Conservation (phyloP, 2,797 vertebrate genomes). For the Sciurus vulgaris region DNA sequence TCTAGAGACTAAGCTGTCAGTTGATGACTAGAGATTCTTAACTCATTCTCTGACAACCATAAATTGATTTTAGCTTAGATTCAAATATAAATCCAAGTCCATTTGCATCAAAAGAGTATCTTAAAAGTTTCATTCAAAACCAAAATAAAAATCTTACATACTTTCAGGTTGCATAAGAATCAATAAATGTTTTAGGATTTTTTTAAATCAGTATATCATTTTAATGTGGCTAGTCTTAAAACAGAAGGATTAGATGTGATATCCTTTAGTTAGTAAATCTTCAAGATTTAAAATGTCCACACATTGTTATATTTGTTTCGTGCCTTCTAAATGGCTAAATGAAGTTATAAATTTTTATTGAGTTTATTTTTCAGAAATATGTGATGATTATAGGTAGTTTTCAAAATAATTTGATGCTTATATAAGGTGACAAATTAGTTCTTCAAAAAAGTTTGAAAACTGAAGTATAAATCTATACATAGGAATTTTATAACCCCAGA, state of each 20-base stretch:
- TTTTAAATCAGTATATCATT: neutral
- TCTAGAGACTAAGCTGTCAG: neutral
- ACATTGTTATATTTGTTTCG: neutral
- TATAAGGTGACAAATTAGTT: neutral
- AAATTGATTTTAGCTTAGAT: constrained; percentile 74
- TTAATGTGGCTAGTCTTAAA: neutral
- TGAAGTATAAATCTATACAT: constrained; percentile 69
- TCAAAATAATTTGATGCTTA: constrained; percentile 2
- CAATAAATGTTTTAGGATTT: neutral
- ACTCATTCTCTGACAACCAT: constrained; percentile 57
- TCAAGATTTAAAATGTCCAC: constrained; percentile 6
- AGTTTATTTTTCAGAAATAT: constrained; percentile 26
- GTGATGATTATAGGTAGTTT: constrained; percentile 20
- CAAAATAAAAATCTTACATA: neutral
- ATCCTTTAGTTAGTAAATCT: neutral
- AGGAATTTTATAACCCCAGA: constrained; percentile 45
- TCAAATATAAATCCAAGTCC: constrained; percentile 16
- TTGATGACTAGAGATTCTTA: constrained; percentile 56
- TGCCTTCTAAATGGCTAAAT: constrained; percentile 36
- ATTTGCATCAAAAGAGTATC: neutral
- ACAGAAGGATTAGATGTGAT: neutral
- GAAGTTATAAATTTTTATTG: constrained; percentile 74
- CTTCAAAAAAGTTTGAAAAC: constrained; percentile 23
- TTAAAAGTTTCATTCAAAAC: constrained; percentile 24
- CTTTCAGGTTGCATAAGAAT: constrained; percentile 1